Evolutionary conservation across 2,113 vertebrate genomes (phyloP), one percentile per base, ranked within the genome.

Genomic region (Cephalopholis sonnerati): DNA sequence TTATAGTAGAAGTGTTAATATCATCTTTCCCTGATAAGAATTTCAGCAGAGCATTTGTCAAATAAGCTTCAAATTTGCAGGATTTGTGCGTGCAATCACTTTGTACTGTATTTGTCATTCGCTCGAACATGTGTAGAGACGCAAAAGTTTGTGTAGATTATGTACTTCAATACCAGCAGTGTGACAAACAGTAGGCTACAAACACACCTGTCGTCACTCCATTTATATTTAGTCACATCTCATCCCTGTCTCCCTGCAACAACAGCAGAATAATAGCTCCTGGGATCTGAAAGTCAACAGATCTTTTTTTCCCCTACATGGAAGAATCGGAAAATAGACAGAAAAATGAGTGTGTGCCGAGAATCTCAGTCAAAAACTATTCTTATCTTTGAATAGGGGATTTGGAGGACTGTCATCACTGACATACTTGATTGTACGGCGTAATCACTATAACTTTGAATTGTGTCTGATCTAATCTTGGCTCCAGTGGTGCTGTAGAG

Each of bases 181-280:
- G 13, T 72, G 32, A 59, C 69, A 63, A 61, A 57, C n/a, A 73
- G 20, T 50, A 25, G 44, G 54, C 18, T 20, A 46, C 68, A 68
- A 66, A 82, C 48, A 77, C 58, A 69, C 76, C 58, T 86, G 25
- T 65, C 18, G 2, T 66, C 46, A 27, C 67, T 83, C 18, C 24
- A 39, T 84, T 79, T 87, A 76, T 82, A 80, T 89, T 81, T 72
- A 85, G 75, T 70, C 78, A 55, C 74, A 83, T 71, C 75, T 77
- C 72, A 54, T 77, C 50, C 22, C 22, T 12, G 25, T 79, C 75
- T 78, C 63, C 39, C 50, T 64, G 74, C 77, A 77, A 75, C 63
- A 62, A 68, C 59, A 78, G 63, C 79, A 81, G 22, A 25, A 84
- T 79, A 77, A 84, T 41, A 66, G 36, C 64, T 29, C 29, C 51